Evolutionary conservation across 37 sponge, comb jelly and placozoan genomes (phyloP).

Genomic region (Mnemiopsis leidyi): DNA sequence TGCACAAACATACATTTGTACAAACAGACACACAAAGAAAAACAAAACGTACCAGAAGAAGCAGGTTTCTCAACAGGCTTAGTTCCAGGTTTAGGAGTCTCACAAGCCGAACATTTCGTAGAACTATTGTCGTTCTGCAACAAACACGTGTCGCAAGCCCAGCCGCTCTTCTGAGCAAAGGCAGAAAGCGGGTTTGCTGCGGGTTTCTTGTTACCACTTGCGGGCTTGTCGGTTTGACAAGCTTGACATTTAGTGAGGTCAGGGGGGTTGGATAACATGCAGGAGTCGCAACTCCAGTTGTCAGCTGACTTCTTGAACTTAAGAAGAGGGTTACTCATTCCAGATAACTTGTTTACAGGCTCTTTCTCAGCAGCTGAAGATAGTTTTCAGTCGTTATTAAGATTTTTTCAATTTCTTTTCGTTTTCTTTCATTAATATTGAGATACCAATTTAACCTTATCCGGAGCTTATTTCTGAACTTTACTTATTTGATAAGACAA

Average conservation of each 20-base stretch:
- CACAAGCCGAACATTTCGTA: neutral
- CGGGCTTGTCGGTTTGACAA: slow-evolving; percentile 7
- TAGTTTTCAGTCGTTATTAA: neutral
- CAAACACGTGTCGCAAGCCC: slow-evolving; percentile 11
- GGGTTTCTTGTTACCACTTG: neutral
- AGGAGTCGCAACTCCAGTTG: slow-evolving; percentile 38
- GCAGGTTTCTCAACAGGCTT: neutral
- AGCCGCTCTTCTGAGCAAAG: neutral
- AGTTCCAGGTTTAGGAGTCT: slow-evolving; percentile 3
- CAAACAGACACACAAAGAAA: no score
- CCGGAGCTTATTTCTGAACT: neutral
- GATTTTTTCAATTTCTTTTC: neutral
- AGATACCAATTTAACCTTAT: neutral
- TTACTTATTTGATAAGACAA: neutral
- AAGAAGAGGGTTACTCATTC: slow-evolving; percentile 34
- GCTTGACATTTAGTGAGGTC: slow-evolving; percentile 24
- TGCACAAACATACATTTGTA: no score
- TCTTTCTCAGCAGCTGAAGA: neutral
- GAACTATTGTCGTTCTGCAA: neutral
- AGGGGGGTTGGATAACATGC: slow-evolving; percentile 10
- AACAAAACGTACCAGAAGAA: neutral
- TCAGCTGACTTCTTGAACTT: slow-evolving; percentile 32
- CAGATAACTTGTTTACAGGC: neutral
- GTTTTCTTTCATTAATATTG: neutral
- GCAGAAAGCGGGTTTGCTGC: neutral